Percentiles rank a stretch among this genome's conserved stretches.
Evolutionary conservation across 2,113 vertebrate species (phyloP).

Genomic region (Oreochromis aureus): DNA sequence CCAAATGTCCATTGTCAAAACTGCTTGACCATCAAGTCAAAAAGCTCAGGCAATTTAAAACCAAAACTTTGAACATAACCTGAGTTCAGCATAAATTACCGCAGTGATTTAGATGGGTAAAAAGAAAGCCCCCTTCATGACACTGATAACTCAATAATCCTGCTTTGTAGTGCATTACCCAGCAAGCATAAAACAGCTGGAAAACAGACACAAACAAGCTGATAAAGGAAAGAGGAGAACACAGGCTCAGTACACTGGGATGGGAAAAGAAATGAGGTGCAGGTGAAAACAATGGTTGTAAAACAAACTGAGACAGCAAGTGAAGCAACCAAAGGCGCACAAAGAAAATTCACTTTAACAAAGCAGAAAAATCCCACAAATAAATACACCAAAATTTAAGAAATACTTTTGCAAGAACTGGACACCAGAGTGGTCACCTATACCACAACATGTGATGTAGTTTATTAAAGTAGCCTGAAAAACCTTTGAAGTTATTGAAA

Average conservation of each 20-base stretch:
- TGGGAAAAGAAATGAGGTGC: not conserved
- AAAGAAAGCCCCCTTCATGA: not conserved
- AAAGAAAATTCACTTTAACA: not conserved
- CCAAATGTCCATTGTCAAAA: not conserved
- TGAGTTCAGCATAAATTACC: not conserved
- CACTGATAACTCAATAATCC: not conserved
- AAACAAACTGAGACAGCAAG: not conserved
- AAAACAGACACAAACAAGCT: not conserved
- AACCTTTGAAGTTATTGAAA: not conserved
- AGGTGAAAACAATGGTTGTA: not conserved
- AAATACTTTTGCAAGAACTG: not conserved
- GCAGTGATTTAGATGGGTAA: not conserved
- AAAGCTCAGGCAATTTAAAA: not conserved
- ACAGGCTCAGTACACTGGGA: not conserved
- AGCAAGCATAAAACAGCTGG: not conserved
- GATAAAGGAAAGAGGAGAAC: not conserved
- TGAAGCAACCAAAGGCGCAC: not conserved
- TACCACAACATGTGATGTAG: not conserved
- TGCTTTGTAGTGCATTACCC: not conserved
- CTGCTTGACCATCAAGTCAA: not conserved
- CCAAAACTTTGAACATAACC: not conserved
- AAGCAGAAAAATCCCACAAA: not conserved
- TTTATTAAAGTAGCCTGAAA: not conserved
- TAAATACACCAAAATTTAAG: not conserved
- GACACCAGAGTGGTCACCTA: not conserved